Conservation (phyloP, 2,888 invertebrate species). For the Tenthredo notha region DNA sequence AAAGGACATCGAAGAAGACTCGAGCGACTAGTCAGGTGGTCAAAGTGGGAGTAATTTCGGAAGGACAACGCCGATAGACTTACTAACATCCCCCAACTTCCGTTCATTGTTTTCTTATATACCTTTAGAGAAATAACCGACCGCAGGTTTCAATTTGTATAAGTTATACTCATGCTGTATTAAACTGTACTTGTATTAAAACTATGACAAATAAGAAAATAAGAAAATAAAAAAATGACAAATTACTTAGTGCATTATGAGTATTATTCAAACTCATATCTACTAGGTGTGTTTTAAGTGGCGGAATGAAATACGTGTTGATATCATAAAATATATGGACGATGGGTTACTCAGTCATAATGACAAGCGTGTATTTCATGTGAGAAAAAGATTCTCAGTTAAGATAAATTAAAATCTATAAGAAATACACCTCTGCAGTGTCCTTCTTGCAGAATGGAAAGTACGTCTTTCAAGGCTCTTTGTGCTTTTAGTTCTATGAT, state of each 20-base stretch:
- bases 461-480: neutral
- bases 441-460: neutral
- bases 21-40: slow-evolving; percentile 28
- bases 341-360: neutral
- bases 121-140: slow-evolving; percentile 1
- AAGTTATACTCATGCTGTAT: neutral
- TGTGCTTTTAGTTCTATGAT: neutral
- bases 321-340: neutral
- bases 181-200: neutral
- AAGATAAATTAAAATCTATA: neutral
- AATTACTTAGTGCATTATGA: neutral
- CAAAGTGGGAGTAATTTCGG: slow-evolving; percentile 47
- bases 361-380: neutral
- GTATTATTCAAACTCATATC: neutral
- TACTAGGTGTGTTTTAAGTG: neutral
- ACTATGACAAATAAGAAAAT: neutral
- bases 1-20: slow-evolving; percentile 53
- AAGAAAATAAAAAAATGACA: neutral
- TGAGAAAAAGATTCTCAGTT: neutral
- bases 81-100: slow-evolving; percentile 59
- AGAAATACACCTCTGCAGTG: neutral
- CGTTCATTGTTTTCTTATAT: slow-evolving; percentile 60
- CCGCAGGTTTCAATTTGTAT: neutral
- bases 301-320: neutral
- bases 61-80: slow-evolving; percentile 59